Evolutionary conservation across 1,140 invertebrate species (phyloP).

Genomic region (Drosophila saltans): DNA sequence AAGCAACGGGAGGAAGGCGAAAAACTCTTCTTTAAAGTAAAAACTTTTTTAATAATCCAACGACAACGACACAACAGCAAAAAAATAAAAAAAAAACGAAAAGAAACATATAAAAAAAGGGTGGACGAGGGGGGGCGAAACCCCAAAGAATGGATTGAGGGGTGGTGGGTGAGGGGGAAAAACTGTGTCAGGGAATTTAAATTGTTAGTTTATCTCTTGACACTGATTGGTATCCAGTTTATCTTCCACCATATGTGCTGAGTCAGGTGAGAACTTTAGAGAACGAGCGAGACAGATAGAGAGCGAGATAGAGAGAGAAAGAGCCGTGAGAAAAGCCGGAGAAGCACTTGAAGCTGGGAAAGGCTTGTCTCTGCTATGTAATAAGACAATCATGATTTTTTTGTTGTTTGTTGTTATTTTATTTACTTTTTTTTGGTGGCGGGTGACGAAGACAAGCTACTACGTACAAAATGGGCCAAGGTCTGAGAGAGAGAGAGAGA

Average conservation of each 20-base stretch:
- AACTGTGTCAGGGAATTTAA: conserved; percentile 65
- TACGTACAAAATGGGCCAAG: neutral
- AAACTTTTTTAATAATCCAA: conserved; percentile 79
- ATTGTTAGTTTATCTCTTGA: conserved; percentile 72
- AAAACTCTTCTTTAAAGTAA: conserved; percentile 69
- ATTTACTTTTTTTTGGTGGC: too few relatives aligned
- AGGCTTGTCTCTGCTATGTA: conserved; percentile 6
- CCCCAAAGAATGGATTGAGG: neutral
- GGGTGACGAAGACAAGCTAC: too few relatives aligned
- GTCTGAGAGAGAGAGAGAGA: neutral
- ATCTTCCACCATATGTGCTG: conserved; percentile 28
- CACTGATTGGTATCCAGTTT: conserved; percentile 55
- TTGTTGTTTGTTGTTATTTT: neutral
- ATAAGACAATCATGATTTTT: conserved; percentile 10
- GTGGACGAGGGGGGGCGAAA: conserved; percentile 4
- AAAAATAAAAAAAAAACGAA: conserved; percentile 25
- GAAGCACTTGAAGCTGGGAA: conserved; percentile 2
- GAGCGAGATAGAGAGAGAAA: neutral
- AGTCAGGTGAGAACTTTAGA: conserved; percentile 3
- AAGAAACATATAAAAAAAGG: conserved; percentile 27
- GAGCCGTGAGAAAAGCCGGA: neutral
- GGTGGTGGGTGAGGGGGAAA: neutral
- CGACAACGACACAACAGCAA: conserved; percentile 53
- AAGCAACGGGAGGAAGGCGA: neutral
- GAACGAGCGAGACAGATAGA: neutral